Evolutionary conservation across 2,888 invertebrate species (phyloP).

Genomic region (Nymphalis polychloros): DNA sequence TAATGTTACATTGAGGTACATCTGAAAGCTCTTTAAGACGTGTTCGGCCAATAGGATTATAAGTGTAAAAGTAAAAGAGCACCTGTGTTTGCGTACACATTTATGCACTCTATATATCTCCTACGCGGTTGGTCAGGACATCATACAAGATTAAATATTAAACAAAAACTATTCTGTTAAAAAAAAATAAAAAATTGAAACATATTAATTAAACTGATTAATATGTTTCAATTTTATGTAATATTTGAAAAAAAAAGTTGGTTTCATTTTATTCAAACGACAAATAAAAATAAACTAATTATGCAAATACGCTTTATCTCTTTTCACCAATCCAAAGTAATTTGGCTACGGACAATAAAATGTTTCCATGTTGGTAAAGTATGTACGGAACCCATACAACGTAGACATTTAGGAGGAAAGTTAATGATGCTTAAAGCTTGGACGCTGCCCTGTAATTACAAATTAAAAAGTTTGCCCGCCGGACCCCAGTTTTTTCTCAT

Average conservation of each 20-base stretch:
- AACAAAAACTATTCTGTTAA: not conserved
- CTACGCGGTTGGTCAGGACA: too few species aligned
- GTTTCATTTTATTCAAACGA: slow-evolving; percentile 2
- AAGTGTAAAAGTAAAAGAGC: too few species aligned
- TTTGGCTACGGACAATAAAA: slow-evolving; percentile 68
- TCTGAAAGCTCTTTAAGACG: too few species aligned
- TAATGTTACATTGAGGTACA: too few species aligned
- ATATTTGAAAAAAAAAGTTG: not conserved
- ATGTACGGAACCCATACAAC: slow-evolving; percentile 59
- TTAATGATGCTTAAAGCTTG: slow-evolving; percentile 79
- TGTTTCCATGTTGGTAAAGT: slow-evolving; percentile 59
- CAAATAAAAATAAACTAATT: slow-evolving; percentile 26
- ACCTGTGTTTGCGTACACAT: too few species aligned
- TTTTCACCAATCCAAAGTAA: slow-evolving; percentile 49
- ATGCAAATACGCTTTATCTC: slow-evolving; percentile 27
- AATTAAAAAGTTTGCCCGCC: slow-evolving; percentile 79
- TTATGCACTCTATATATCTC: too few species aligned
- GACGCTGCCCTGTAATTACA: slow-evolving; percentile 80
- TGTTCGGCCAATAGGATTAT: too few species aligned
- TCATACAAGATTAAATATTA: too few species aligned
- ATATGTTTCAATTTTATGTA: too few species aligned
- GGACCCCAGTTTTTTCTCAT: slow-evolving; percentile 78
- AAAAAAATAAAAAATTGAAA: too few species aligned
- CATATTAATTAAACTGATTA: too few species aligned
- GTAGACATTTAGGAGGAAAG: slow-evolving; percentile 76